A percentile compares a stretch with the other conserved stretches of the same genome.
These are phyloP conservation scores for Stenchaetothrips biformis DNA, from an alignment of 2,888 invertebrate genomes.

Conservation along the genomic window DNA sequence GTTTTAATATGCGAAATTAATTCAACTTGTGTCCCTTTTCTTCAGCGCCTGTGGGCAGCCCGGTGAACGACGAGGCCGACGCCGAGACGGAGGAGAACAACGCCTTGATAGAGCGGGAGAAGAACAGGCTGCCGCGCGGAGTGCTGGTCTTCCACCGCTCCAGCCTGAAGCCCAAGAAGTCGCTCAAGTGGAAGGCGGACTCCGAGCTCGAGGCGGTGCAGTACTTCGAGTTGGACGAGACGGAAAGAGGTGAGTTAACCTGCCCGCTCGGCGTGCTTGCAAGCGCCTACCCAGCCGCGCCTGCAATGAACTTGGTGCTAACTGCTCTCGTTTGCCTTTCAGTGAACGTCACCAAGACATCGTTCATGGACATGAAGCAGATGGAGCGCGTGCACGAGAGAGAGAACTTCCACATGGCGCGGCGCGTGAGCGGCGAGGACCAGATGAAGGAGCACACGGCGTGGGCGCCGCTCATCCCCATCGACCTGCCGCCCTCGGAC, in stretches of 20 bases:
- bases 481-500: slow-evolving; percentile 64
- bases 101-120: slow-evolving; percentile 8
- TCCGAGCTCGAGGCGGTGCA: slow-evolving; percentile 72
- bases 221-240: slow-evolving; percentile 93
- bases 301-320: background rate
- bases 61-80: background rate
- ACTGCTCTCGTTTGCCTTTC: slow-evolving; percentile 35
- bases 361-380: slow-evolving; percentile 84
- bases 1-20: background rate
- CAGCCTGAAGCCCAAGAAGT: slow-evolving; percentile 68
- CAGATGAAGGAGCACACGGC: slow-evolving; percentile 74
- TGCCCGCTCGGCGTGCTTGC: background rate
- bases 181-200: slow-evolving; percentile 77
- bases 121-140: slow-evolving; percentile 36
- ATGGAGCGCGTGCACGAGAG: slow-evolving; percentile 83
- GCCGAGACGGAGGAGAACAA: slow-evolving; percentile 25
- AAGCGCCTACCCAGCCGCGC: background rate
- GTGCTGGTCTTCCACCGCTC: slow-evolving; percentile 38
- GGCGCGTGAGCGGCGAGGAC: slow-evolving; percentile 57
- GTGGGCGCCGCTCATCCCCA: slow-evolving; percentile 67
- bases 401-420: slow-evolving; percentile 70
- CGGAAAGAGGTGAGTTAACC: slow-evolving; percentile 60
- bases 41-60: background rate
- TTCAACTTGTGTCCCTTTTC: background rate
- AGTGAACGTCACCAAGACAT: slow-evolving; percentile 84